Base-by-base conservation (phyloP, 2,113 vertebrate genomes). In the Ptychochromis oligacanthus region DNA sequence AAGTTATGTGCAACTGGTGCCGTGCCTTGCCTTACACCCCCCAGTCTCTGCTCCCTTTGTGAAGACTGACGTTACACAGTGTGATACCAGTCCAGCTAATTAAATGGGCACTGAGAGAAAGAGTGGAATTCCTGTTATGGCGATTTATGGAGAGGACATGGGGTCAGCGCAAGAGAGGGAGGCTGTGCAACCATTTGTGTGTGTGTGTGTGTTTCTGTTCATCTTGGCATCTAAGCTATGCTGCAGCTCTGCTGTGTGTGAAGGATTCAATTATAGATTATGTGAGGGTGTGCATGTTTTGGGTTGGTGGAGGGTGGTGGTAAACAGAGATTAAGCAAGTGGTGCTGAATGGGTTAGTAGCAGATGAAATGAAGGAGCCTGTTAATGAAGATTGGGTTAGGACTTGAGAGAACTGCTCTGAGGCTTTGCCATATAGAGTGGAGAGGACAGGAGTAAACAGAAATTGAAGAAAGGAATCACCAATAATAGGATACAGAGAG, bases 211-310 rank as follows among this genome's bases (percentile, higher is more conserved):
- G 70, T 12, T 76, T n/a, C n/a, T n/a, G 9, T 77, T 74, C 49
- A 58, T 82, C 79, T 83, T 49, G 56, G 75, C 65, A 79, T 87
- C 18, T 91, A 28, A 49, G 15, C 64, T 24, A 49, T 7, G 64
- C 64, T 49, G 80, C 79, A 84, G 79, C 78, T 89, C 88, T 91
- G 90, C 75, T 86, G 91, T 80, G 86, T 87, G 80, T 65, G 82
- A 90, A 83, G 92, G 91, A 95, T 95, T 94, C 93, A 94, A 95
- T 95, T 95, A 94, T 94, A 95, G 95, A 95, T 94, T 95, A 93
- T 88, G 83, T 81, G 38, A 81, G 80, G 31, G 57, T 86, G 67
- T 59, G 78, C 49, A 64, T 18, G 54, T 36, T 59, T 79, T 67
- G 82, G 74, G 65, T 10, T 60, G 52, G 40, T 28, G 18, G 20